A percentile compares a stretch with the other conserved stretches of the same genome.
Conservation (phyloP, 1,140 invertebrate genomes). For the Sminthurinus signatus region DNA sequence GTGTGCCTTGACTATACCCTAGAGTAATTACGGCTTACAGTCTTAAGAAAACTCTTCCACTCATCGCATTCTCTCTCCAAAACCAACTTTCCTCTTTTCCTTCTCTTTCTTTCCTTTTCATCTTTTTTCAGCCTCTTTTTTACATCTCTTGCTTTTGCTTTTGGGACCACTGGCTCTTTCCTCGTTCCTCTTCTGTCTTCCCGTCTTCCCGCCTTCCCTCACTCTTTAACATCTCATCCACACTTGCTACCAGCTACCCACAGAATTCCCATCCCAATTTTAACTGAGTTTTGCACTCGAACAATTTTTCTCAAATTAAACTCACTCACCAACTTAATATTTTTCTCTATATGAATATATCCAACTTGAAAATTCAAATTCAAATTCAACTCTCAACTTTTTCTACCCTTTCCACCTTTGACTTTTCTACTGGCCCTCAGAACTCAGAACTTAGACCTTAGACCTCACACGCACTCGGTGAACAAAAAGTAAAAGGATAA, state of each 20-base stretch:
- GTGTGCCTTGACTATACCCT: slow-evolving; percentile 12
- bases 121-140: too few relatives aligned
- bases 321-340: slow-evolving; percentile 2
- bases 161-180: not conserved
- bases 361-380: too few relatives aligned
- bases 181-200: not conserved
- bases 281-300: slow-evolving; percentile 11
- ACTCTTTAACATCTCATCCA: not conserved
- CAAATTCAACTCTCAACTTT: too few relatives aligned
- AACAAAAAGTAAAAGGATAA: too few relatives aligned
- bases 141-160: not conserved
- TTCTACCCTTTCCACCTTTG: not conserved
- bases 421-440: too few relatives aligned
- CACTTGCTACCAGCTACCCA: not conserved
- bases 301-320: slow-evolving; percentile 12
- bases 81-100: not conserved
- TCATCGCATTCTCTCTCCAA: not conserved
- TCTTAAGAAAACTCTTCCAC: slow-evolving; percentile 3
- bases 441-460: too few relatives aligned
- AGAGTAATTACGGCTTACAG: slow-evolving; percentile 10
- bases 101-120: too few relatives aligned
- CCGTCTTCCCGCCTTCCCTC: not conserved
- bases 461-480: too few relatives aligned
- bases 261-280: slow-evolving; percentile 15
- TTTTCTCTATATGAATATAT: too few relatives aligned